Percentiles rank a stretch among this genome's conserved stretches.
Evolutionary conservation across 2,797 vertebrate genomes (phyloP).

Genomic region (Astyanax mexicanus): DNA sequence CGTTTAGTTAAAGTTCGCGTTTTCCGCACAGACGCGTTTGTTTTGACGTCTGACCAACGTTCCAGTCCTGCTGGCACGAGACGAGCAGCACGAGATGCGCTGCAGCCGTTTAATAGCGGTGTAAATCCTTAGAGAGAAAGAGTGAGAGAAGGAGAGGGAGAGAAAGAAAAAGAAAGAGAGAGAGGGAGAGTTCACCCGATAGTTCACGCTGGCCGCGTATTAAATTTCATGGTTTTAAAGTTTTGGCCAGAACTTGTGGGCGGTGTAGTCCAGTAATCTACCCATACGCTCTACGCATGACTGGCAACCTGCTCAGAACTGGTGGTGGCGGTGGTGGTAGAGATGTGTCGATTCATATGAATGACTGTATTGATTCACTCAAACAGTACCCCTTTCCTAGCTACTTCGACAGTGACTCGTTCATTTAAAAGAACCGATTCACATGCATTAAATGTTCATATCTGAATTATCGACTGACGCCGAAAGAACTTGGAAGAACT

Average conservation of each 20-base stretch:
- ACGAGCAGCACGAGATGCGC: conserved; percentile 32
- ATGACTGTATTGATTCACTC: no score
- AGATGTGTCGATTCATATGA: no score
- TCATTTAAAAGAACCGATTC: no score
- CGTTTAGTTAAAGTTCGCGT: no score
- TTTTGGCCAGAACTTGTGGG: conserved; percentile 31
- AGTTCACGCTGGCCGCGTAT: conserved; percentile 18
- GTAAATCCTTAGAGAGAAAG: not conserved
- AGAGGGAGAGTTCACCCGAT: not conserved
- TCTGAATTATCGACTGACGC: no score
- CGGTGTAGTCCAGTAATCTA: not conserved
- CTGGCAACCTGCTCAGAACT: not conserved
- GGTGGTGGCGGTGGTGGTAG: not conserved
- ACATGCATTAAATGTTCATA: no score
- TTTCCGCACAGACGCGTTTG: no score
- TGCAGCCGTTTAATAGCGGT: not conserved
- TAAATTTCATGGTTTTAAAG: not conserved
- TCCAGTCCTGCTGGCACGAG: conserved; percentile 16
- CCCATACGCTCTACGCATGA: not conserved
- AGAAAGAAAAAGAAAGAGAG: no score
- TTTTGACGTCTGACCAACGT: not conserved
- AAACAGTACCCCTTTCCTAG: no score
- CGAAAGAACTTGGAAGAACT: no score
- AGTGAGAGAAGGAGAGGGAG: no score
- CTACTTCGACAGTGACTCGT: no score